phyloP scores from a whole-genome alignment of 2,888 invertebrate species.

The Oligia latruncula region DNA sequence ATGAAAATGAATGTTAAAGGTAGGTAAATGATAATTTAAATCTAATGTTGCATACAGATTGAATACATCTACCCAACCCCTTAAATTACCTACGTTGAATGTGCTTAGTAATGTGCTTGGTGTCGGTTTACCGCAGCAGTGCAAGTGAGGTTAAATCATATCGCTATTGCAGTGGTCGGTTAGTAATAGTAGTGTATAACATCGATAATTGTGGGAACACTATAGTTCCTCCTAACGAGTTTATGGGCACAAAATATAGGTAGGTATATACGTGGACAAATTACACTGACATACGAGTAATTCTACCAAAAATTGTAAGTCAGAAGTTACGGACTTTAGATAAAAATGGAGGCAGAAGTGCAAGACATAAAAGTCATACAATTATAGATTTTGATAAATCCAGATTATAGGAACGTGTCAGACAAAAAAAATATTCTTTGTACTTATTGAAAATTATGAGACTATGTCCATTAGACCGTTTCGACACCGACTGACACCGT shows the following conservation, averaged over 20 bases:
- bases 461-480: not conserved
- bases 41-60: not conserved
- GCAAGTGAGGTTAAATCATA: conserved; percentile 30
- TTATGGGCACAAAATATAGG: not conserved
- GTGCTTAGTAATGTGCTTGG: not conserved
- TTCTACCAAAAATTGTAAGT: not conserved
- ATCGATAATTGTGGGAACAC: not conserved
- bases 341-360: not conserved
- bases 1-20: not conserved
- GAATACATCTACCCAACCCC: not conserved
- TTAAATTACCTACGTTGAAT: conserved; percentile 11
- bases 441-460: not conserved
- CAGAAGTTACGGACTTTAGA: not conserved
- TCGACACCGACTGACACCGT: conserved; percentile 2
- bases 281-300: not conserved
- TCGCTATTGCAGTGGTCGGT: not conserved
- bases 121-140: conserved; percentile 34
- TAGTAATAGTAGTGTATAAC: not conserved
- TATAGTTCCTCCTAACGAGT: not conserved
- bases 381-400: not conserved
- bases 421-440: not conserved
- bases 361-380: not conserved
- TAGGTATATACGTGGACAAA: not conserved
- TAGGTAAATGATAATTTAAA: not conserved
- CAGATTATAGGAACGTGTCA: not conserved